Evolutionary conservation across 2,113 vertebrate genomes (phyloP), one percentile per base, ranked within the genome.

Genomic region (Tiliqua scincoides): DNA sequence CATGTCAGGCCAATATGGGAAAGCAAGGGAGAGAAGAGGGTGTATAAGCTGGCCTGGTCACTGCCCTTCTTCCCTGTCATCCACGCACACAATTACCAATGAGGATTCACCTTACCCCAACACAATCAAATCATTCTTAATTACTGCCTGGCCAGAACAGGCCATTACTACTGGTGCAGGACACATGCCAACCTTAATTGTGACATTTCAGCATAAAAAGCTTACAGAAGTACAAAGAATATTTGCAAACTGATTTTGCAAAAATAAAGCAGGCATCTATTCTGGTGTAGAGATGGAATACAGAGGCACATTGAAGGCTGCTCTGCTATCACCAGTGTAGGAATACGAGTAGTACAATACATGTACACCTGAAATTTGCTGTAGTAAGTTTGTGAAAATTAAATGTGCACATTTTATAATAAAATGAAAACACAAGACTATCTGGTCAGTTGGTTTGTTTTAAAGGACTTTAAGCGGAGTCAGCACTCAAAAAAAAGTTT

Each of bases 291-390:
- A 96, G 92, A 91, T 90, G 92, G 95, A 92, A 92, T 93, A 79
- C 83, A 90, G 84, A 92, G 84, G 91, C 87, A 91, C 75, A 94
- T 92, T 92, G 92, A 94, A 86, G 84, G 92, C 93, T 94, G 94
- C 95, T 96, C 96, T 97, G 96, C 93, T 95, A 95, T 93, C 96
- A 96, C 96, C 95, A 96, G 96, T 96, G 96, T 97, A 96, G 96
- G 89, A 89, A 89, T 90, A 95, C 93, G 91, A 96, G 96, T 96
- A 97, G 96, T 96, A 96, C 96, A 97, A 81, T 96, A 96, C 95
- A 94, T 96, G 96, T 97, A 97, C 96, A 96, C 94, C 84, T 94
- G 95, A 96, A 94, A 94, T 89, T 89, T 94, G 96, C 94, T 95
- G 94, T 96, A 94, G 82, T 2, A 86, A 96, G 92, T 96, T 93